Conservation (phyloP, 2,797 vertebrate genomes). For the Microcaecilia unicolor region DNA sequence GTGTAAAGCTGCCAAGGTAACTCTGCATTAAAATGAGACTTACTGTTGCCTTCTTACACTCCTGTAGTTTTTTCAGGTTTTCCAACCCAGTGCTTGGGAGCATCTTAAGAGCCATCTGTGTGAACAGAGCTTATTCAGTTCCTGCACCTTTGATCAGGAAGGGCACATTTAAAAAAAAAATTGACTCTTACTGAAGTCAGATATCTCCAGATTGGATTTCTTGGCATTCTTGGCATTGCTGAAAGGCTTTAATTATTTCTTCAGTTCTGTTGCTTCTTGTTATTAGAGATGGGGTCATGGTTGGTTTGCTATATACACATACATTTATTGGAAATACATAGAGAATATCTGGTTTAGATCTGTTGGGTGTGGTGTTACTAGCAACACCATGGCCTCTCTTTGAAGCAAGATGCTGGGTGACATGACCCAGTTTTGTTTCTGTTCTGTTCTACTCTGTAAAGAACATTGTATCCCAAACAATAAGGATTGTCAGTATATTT, state of each 20-base stretch:
- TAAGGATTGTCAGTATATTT: too few species aligned
- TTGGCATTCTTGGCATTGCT: neutral
- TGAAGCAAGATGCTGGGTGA: too few species aligned
- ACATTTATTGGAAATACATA: too few species aligned
- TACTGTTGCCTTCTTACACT: neutral
- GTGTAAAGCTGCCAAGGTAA: neutral
- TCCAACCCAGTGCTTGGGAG: neutral
- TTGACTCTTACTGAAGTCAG: neutral
- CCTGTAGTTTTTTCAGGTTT: neutral
- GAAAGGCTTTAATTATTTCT: neutral
- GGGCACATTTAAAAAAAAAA: neutral
- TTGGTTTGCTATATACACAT: too few species aligned
- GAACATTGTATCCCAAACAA: too few species aligned
- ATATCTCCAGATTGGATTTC: neutral
- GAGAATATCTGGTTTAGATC: too few species aligned
- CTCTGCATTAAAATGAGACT: neutral
- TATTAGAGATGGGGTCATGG: too few species aligned
- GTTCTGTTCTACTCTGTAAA: too few species aligned
- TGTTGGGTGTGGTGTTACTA: too few species aligned
- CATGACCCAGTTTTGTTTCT: too few species aligned
- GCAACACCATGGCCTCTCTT: too few species aligned
- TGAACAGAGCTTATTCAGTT: conserved; percentile 1
- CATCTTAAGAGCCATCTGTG: neutral
- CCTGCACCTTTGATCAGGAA: neutral
- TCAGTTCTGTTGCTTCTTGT: too few species aligned